A percentile compares a stretch with the other conserved stretches of the same genome.
Conservation (phyloP, 2,113 vertebrate genomes). For the Oncorhynchus kisutch region DNA sequence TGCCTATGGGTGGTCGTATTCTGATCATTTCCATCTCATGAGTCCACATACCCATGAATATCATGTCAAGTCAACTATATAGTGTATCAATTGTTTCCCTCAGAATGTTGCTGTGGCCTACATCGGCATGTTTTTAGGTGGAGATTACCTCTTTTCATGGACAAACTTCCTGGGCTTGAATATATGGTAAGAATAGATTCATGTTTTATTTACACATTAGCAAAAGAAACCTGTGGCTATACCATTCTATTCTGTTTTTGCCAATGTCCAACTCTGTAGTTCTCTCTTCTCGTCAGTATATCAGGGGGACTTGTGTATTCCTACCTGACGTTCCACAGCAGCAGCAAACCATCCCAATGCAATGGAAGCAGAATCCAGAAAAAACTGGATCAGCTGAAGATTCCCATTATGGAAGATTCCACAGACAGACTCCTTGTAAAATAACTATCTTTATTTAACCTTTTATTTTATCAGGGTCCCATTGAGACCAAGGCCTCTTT, state of each 20-base stretch:
- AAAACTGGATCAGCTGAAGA: conserved; percentile 29
- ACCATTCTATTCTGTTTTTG: no score
- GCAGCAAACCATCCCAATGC: conserved; percentile 18
- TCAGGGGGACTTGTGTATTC: conserved; percentile 85
- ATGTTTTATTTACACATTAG: not conserved
- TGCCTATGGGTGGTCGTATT: not conserved
- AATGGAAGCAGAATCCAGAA: conserved; percentile 2
- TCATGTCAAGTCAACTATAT: not conserved
- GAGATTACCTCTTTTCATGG: conserved; percentile 89
- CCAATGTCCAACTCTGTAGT: not conserved
- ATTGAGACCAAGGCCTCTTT: no score
- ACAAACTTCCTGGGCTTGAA: conserved; percentile 89
- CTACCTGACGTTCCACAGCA: conserved; percentile 75
- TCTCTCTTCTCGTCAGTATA: conserved; percentile 71
- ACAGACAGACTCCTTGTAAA: not conserved
- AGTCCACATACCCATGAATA: no score
- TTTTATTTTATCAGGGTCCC: no score
- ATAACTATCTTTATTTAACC: not conserved
- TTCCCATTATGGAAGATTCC: conserved; percentile 18
- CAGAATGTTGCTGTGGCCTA: conserved; percentile 91
- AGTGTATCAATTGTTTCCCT: conserved; percentile 26
- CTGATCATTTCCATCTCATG: not conserved
- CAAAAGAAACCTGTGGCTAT: not conserved
- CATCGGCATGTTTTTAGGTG: conserved; percentile 86
- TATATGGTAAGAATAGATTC: conserved; percentile 81